Evolutionary conservation across 2,888 invertebrate genomes (phyloP).

Genomic region (Carcina quercana): DNA sequence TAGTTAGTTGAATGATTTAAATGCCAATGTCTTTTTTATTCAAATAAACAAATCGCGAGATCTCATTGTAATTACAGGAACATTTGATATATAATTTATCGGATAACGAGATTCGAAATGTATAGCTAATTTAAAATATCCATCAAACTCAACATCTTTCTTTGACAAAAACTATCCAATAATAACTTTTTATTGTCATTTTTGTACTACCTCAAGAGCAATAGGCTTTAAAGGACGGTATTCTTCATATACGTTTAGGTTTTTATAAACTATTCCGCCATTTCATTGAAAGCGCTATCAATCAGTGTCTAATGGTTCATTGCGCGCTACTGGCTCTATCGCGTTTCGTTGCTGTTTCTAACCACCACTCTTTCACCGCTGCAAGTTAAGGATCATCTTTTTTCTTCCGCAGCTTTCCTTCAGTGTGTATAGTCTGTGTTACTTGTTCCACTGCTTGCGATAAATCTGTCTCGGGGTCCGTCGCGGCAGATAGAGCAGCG

Average conservation of each 20-base stretch:
- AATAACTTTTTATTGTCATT: slow-evolving; percentile 53
- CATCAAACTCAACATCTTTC: slow-evolving; percentile 12
- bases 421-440: slow-evolving; percentile 94
- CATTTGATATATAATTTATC: no score
- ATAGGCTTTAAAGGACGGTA: slow-evolving; percentile 38
- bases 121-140: not conserved
- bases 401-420: slow-evolving; percentile 90
- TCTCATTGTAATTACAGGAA: not conserved
- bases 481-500: slow-evolving; percentile 85
- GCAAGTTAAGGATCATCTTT: slow-evolving; percentile 79
- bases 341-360: slow-evolving; percentile 2
- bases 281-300: slow-evolving; percentile 2
- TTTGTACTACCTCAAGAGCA: slow-evolving; percentile 49
- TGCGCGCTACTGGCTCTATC: slow-evolving; percentile 3
- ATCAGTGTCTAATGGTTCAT: not conserved
- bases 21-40: slow-evolving; percentile 24
- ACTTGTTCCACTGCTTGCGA: slow-evolving; percentile 88
- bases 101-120: slow-evolving; percentile 28
- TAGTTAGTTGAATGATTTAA: slow-evolving; percentile 7
- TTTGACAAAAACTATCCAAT: slow-evolving; percentile 3
- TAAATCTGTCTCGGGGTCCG: slow-evolving; percentile 79
- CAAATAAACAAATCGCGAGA: slow-evolving; percentile 23
- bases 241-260: slow-evolving; percentile 3
- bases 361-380: not conserved
- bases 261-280: not conserved